These are phyloP conservation scores for Plutomurus gul DNA, from an alignment of 1,140 invertebrate genomes.

Conservation along the genomic window DNA sequence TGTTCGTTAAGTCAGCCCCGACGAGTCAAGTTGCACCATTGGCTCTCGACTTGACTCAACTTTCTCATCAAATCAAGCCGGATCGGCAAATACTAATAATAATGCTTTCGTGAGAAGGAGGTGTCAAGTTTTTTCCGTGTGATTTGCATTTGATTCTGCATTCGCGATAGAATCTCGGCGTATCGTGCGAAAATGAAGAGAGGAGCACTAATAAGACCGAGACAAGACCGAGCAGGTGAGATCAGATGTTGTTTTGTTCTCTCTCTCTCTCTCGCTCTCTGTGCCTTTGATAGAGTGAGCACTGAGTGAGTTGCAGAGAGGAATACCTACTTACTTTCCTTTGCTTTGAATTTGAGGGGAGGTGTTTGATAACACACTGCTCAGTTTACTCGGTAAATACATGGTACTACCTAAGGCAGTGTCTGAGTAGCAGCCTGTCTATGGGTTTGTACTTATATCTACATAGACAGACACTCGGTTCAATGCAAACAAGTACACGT, in stretches of 20 bases:
- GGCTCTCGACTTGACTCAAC: not conserved
- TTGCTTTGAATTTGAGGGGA: too few species aligned
- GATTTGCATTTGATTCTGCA: constrained; percentile 27
- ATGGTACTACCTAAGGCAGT: too few species aligned
- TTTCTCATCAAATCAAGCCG: constrained; percentile 24
- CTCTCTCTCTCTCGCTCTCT: not conserved
- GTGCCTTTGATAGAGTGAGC: too few species aligned
- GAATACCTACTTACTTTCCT: too few species aligned
- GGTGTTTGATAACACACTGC: too few species aligned
- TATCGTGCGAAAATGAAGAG: constrained; percentile 19
- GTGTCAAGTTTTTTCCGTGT: constrained; percentile 19
- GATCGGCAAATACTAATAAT: constrained; percentile 27
- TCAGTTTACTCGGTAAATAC: too few species aligned
- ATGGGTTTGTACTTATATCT: too few species aligned
- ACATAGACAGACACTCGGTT: too few species aligned
- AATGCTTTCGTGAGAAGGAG: constrained; percentile 25
- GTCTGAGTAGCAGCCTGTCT: too few species aligned
- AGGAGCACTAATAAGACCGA: constrained; percentile 6
- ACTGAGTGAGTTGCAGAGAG: too few species aligned
- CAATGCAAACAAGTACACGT: too few species aligned
- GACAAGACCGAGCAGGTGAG: not conserved
- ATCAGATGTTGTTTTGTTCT: not conserved
- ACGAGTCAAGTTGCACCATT: not conserved
- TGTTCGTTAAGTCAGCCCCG: not conserved
- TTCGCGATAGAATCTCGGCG: not conserved